A percentile compares a stretch with the other conserved stretches of the same genome.
phyloP scores from a whole-genome alignment of 2,888 invertebrate species.

The Embidobia sp. region DNA sequence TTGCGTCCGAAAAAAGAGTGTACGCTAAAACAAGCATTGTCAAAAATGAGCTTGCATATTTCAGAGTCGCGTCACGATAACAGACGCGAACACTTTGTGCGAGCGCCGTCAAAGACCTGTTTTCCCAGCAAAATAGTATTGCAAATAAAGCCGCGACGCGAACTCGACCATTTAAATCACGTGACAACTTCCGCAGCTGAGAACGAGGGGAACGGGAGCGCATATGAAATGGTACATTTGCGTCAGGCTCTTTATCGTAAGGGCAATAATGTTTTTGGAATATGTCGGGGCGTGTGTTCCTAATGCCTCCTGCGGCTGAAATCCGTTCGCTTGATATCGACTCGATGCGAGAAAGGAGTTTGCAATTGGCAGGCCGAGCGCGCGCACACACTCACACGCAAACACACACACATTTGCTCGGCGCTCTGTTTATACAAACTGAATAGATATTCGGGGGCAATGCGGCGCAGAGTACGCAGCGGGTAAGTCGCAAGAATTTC shows the following conservation, averaged over 20 bases:
- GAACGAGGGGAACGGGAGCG: not conserved
- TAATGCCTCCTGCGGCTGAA: slow-evolving; percentile 26
- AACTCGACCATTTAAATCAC: not conserved
- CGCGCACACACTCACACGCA: slow-evolving; percentile 1
- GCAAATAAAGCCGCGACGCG: no score
- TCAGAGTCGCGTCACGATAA: no score
- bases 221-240: slow-evolving; percentile 18
- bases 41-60: no score
- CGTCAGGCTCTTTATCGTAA: slow-evolving; percentile 7
- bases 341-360: slow-evolving; percentile 34
- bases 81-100: no score
- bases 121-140: no score
- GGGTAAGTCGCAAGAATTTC: slow-evolving; percentile 17
- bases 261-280: slow-evolving; percentile 23
- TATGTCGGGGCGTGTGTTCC: slow-evolving; percentile 11
- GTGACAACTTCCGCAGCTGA: not conserved
- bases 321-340: slow-evolving; percentile 37
- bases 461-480: slow-evolving; percentile 15
- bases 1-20: no score
- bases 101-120: no score
- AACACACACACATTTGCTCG: not conserved
- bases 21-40: no score
- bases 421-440: slow-evolving; percentile 31
- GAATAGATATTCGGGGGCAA: slow-evolving; percentile 33
- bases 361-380: slow-evolving; percentile 23